A percentile compares a stretch with the other conserved stretches of the same genome.
These are phyloP conservation scores for Drosophila repletoides DNA, from an alignment of 1,140 invertebrate species.

Conservation along the genomic window DNA sequence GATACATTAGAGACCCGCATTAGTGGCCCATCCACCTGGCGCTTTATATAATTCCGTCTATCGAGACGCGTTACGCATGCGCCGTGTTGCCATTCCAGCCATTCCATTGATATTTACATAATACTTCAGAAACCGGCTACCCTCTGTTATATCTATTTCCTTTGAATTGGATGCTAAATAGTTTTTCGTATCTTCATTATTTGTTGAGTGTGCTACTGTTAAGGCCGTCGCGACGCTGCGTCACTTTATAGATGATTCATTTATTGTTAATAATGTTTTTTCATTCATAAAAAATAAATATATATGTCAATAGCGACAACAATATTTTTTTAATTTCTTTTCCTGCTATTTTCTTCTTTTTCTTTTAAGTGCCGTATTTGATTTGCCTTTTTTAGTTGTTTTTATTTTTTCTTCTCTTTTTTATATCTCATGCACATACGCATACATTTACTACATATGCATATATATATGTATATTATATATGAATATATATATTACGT, in stretches of 20 bases:
- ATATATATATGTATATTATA: slow-evolving; percentile 14
- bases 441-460: slow-evolving; percentile 3
- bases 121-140: slow-evolving; percentile 48
- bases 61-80: slow-evolving; percentile 56
- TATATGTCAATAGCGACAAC: slow-evolving; percentile 35
- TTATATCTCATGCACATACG: slow-evolving; percentile 15
- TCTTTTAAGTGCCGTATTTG: slow-evolving; percentile 60
- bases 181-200: slow-evolving; percentile 31
- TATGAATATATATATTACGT: slow-evolving; percentile 21
- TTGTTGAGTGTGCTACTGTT: slow-evolving; percentile 38
- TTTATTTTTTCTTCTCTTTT: slow-evolving; percentile 37
- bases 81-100: slow-evolving; percentile 30
- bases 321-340: slow-evolving; percentile 22
- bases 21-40: slow-evolving; percentile 10
- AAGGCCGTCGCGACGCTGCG: slow-evolving; percentile 38
- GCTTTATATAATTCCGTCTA: slow-evolving; percentile 45
- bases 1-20: slow-evolving; percentile 44
- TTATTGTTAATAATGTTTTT: slow-evolving; percentile 48
- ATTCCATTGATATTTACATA: slow-evolving; percentile 52
- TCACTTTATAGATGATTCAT: slow-evolving; percentile 65
- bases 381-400: slow-evolving; percentile 50
- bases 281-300: slow-evolving; percentile 68
- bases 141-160: slow-evolving; percentile 31
- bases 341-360: slow-evolving; percentile 11
- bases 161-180: slow-evolving; percentile 60